Base-by-base conservation (phyloP, 1,140 invertebrate genomes). In the Calycopis cecrops region DNA sequence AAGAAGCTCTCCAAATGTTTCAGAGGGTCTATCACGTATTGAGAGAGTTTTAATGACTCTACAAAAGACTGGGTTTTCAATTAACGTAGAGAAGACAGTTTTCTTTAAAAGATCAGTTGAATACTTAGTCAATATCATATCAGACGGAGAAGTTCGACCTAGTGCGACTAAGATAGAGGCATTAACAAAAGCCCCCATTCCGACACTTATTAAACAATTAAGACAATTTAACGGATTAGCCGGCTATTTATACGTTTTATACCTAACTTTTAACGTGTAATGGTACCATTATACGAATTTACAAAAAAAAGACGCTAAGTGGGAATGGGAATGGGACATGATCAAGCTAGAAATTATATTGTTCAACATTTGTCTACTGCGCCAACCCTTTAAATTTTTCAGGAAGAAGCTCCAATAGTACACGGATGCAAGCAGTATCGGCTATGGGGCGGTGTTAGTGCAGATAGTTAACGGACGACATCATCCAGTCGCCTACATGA, bases 401-500 rank as follows among this genome's bases (percentile, higher is more conserved):
- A 64, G 12, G 53, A 60, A 52, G 48, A 12, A 0, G 9, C 1
- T 10, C 62, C 61, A 63, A 50, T 33, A 63, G 0, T 47, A 47
- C 8, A 67, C 61, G 4, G 61, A 67, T 38, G 62, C 61, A 0
- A 66, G 59, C 14, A 48, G 52, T 8, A 4, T 59, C 10, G 65
- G 62, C 0, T 58, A 47, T 49, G 64, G 64, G 6, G 57, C 60
- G 1, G 38, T 63, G 0, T 10, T 63, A 2, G 12, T 58, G 0
- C 61, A 63, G 14, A 40, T 57, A 7, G 54, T 52, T 10, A 17
- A 57, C 11, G 18, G 14, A 1, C 28, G 53, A 1, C 44, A 47
- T 9, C 55, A 58, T 34, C 35, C 38, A 6, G 49, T 63, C 0
- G 76, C 73, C 9, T 89, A 87, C 66, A 79, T 81, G 28, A 85